A percentile compares a stretch with the other conserved stretches of the same genome.
phyloP scores from a whole-genome alignment of 1,140 invertebrate genomes.

The Heterodera carotae region DNA sequence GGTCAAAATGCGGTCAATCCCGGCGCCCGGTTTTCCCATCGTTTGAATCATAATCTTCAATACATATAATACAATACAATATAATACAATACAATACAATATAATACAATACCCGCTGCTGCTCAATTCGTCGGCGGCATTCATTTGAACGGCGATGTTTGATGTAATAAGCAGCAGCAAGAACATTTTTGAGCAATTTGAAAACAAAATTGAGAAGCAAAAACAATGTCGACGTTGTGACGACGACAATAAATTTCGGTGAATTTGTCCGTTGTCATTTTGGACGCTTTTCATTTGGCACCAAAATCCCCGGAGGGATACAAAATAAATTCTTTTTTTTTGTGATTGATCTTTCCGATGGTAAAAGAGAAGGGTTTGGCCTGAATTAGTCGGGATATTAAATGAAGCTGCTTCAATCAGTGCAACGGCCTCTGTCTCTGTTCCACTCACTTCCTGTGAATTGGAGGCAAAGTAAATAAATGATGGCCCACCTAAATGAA shows the following conservation, averaged over 20 bases:
- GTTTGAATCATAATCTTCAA: too few relatives aligned
- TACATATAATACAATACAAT: too few relatives aligned
- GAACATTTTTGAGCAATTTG: not conserved
- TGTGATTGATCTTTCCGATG: not conserved
- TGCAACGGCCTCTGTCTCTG: not conserved
- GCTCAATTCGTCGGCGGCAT: not conserved
- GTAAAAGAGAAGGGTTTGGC: not conserved
- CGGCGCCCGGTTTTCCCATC: too few relatives aligned
- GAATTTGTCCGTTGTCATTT: not conserved
- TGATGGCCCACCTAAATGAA: not conserved
- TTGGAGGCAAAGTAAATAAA: not conserved
- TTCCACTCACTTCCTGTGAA: not conserved
- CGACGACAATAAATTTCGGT: not conserved
- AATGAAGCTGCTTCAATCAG: too few relatives aligned
- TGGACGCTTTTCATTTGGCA: not conserved
- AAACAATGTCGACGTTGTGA: not conserved
- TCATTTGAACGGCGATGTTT: not conserved
- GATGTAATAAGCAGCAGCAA: not conserved
- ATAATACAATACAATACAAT: too few relatives aligned
- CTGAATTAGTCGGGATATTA: too few relatives aligned
- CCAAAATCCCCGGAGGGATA: not conserved
- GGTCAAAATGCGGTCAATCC: too few relatives aligned
- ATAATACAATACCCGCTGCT: too few relatives aligned
- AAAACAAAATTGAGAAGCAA: not conserved
- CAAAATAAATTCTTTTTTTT: not conserved